Evolutionary conservation across 2,888 invertebrate species (phyloP).

Genomic region (Erannis defoliaria): DNA sequence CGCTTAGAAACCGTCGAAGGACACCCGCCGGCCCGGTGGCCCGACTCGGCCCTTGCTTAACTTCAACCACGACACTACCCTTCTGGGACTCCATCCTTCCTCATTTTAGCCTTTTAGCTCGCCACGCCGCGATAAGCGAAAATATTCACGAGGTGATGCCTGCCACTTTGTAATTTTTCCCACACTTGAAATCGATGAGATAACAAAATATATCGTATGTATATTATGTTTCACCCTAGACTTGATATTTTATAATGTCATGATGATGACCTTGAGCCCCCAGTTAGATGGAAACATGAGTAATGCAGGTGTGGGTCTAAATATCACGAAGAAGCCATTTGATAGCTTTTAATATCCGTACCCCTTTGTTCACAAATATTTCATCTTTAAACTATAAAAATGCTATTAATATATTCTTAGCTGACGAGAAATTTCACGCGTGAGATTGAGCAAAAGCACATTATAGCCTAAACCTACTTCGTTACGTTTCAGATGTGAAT

Average conservation of each 20-base stretch:
- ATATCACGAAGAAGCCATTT: neutral
- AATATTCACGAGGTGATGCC: neutral
- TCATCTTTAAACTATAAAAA: neutral
- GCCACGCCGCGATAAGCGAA: neutral
- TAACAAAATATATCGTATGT: neutral
- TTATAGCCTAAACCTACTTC: too few relatives aligned
- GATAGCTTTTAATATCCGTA: neutral
- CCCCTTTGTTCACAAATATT: neutral
- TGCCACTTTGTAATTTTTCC: neutral
- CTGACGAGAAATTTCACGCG: too few relatives aligned
- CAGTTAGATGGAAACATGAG: conserved; percentile 15
- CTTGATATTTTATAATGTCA: neutral
- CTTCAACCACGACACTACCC: neutral
- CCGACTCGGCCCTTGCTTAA: conserved; percentile 4
- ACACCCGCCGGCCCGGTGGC: neutral
- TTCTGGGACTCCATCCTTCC: neutral
- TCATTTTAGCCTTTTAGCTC: neutral
- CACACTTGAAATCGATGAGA: neutral
- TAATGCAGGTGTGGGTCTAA: neutral
- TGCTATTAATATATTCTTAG: too few relatives aligned
- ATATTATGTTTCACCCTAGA: neutral
- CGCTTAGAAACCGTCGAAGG: conserved; percentile 57
- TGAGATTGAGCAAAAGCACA: neutral
- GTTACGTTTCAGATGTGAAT: neutral
- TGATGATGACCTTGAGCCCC: conserved; percentile 12